A percentile compares a stretch with the other conserved stretches of the same genome.
phyloP scores from a whole-genome alignment of 2,797 vertebrate genomes.

The Alfaro cultratus region DNA sequence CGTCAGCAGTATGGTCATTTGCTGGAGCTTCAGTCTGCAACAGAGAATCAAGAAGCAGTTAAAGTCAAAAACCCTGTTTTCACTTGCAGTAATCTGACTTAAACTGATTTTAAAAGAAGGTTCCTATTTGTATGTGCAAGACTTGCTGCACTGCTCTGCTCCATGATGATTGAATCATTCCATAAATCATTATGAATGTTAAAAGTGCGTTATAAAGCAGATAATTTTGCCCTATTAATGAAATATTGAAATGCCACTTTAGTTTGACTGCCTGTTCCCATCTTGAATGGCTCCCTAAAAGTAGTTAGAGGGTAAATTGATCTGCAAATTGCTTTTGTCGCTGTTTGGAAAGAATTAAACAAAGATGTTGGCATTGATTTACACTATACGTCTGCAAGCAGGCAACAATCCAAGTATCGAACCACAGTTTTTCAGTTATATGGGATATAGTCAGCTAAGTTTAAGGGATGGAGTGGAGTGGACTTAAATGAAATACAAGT shows the following conservation, averaged over 20 bases:
- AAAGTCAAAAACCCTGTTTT: background rate
- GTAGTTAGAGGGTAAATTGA: background rate
- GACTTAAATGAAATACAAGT: slow-evolving; percentile 22
- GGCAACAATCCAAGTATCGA: slow-evolving; percentile 2
- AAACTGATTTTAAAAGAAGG: background rate
- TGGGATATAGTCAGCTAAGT: slow-evolving; percentile 13
- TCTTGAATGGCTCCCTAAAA: background rate
- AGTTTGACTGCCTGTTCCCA: background rate
- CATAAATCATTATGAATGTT: background rate
- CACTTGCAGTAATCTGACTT: background rate
- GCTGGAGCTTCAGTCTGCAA: background rate
- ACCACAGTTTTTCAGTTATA: slow-evolving; percentile 10
- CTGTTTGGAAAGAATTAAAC: background rate
- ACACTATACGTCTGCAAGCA: slow-evolving; percentile 5
- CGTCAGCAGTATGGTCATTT: background rate
- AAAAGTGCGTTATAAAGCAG: background rate
- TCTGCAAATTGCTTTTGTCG: background rate
- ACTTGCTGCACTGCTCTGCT: background rate
- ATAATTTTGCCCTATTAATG: background rate
- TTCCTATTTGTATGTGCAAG: background rate
- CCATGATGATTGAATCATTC: background rate
- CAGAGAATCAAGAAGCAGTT: background rate
- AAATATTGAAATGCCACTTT: background rate
- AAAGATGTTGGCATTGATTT: background rate
- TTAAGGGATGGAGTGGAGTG: background rate